Base-by-base conservation (phyloP, 2,113 vertebrate genomes). In the Calidris pugnax region DNA sequence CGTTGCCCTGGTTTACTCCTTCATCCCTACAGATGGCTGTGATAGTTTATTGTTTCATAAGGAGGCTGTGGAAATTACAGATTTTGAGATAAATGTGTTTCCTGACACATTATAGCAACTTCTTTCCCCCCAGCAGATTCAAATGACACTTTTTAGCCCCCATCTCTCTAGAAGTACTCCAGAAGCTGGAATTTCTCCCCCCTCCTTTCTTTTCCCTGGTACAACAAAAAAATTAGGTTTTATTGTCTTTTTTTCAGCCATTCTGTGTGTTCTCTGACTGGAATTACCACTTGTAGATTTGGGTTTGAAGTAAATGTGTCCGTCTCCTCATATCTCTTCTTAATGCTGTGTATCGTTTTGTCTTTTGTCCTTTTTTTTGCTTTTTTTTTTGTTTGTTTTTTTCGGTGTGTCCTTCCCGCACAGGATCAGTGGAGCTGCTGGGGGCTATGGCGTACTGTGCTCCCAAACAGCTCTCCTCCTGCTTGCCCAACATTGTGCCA, bases 401-500 rank as follows among this genome's bases (percentile, higher is more conserved):
- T n/a, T n/a, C n/a, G 55, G 39, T 22, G 2, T 90, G n/a, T 91
- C 6, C 85, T 39, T 78, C 13, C 1, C 90, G 35, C 74, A 16
- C 92, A 99, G 99, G 99, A 24, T 99, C 99, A 0, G 99, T 99
- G 97, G 99, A 99, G 93, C 95, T 99, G 87, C 98, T 99, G 18
- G 99, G 99, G 56, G 99, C 99, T 48, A 99, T 99, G 99, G 99
- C 99, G 0, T 99, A 98, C 97, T 99, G 99, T 84, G 99, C 99
- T 33, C 99, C 99, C 57, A 99, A 99, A 95, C 99, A 99, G 95
- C 97, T 99, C 76, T 99, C 99, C 1, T 99, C 99, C 83, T 99
- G 99, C 87, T 98, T 99, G 68, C 99, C 99, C 91, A 99, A 98
- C 97, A 99, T 99, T 1, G 99, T 99, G 93, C 99, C 99, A 68